Evolutionary conservation across 2,113 vertebrate species (phyloP), one percentile per base, ranked within the genome.

Genomic region (Glareola pratincola): DNA sequence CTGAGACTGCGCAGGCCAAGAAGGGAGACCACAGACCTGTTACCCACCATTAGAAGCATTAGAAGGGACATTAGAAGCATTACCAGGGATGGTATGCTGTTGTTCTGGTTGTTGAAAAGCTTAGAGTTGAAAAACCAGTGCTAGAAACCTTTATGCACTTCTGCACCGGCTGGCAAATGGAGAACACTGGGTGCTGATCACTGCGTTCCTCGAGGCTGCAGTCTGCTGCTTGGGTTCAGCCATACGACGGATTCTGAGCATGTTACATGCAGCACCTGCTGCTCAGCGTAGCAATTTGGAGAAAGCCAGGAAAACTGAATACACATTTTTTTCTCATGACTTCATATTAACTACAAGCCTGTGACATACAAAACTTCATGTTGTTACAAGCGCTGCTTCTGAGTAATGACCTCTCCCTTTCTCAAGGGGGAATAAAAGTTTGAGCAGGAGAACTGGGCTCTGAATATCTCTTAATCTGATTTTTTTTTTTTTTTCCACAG

Each of bases 291-390:
- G 36, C 9, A 4, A 89, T 79, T 53, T 79, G 51, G 96, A 92
- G 80, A 88, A 78, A 96, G 93, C 68, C 53, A 93, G 85, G 74
- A 47, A 85, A 74, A 79, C 67, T 64, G 57, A 94, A 90, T 47
- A 30, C n/a, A 75, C 90, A 97, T 97, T 97, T 95, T 96, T 97
- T 95, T 93, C 83, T 94, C 16, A 11, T 98, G 95, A 97, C 69
- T 96, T 97, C 96, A 97, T 78, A 36, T 71, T 59, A 93, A 92
- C 60, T 90, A 83, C 94, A 96, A 96, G 51, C 67, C 41, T 81
- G 39, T 67, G 64, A 83, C 79, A 94, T 36, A 47, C 75, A 95
- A 88, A 96, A 95, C 76, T 96, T 81, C 43, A 73, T 60, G 87
- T 64, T 92, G 62, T 85, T 85, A 67, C 88, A 74, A 97, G 76